These are phyloP conservation scores for Aegypius monachus DNA, from an alignment of 2,113 vertebrate species.

Conservation along the genomic window DNA sequence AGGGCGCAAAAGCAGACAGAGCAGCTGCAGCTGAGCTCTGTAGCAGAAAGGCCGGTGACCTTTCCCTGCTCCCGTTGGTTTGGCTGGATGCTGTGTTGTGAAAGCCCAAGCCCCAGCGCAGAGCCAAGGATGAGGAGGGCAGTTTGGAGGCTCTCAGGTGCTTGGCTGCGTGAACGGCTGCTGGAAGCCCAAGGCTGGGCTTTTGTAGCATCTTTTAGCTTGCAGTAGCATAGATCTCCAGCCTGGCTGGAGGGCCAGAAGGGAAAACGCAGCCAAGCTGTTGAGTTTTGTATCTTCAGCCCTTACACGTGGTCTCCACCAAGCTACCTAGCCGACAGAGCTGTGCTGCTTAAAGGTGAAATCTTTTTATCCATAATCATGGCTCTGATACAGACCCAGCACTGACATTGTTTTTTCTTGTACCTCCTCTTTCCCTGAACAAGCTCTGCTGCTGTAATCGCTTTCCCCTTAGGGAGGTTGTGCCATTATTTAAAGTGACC, in stretches of 20 bases:
- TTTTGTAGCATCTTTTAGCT: neutral
- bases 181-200: neutral
- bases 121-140: neutral
- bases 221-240: neutral
- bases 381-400: neutral
- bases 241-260: neutral
- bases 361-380: neutral
- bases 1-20: neutral
- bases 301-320: fast-evolving
- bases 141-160: neutral
- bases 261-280: neutral
- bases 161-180: neutral
- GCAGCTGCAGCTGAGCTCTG: neutral
- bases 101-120: neutral
- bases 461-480: neutral
- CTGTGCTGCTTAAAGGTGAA: neutral
- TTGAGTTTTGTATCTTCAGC: neutral
- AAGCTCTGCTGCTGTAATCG: neutral
- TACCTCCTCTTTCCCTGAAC: neutral
- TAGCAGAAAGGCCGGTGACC: neutral
- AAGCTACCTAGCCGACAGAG: neutral
- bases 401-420: neutral
- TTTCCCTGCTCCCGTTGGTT: neutral
- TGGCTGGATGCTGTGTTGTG: neutral
- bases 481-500: neutral